These are phyloP conservation scores for Aricia artaxerxes DNA, from an alignment of 2,888 invertebrate species.

Conservation along the genomic window DNA sequence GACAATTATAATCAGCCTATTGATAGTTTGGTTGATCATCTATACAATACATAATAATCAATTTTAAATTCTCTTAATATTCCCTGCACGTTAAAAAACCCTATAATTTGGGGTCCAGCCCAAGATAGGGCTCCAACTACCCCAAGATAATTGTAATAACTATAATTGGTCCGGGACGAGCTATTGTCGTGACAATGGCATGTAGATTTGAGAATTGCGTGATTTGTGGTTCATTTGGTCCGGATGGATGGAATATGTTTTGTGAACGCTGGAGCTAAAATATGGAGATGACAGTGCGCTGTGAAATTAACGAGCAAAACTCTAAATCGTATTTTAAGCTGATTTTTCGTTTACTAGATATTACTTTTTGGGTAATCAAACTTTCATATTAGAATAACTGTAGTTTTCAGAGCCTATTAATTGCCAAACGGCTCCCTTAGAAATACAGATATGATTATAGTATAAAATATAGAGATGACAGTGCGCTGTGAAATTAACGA, in stretches of 20 bases:
- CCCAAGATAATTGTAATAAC: constrained; percentile 22
- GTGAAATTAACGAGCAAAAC: neutral
- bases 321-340: neutral
- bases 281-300: neutral
- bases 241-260: constrained; percentile 4
- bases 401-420: too few relatives aligned
- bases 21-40: neutral
- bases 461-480: neutral
- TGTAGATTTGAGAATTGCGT: constrained; percentile 8
- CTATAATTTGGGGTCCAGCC: neutral
- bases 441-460: too few relatives aligned
- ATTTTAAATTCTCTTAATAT: constrained; percentile 7
- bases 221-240: constrained; percentile 9
- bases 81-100: neutral
- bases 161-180: constrained; percentile 22
- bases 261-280: neutral
- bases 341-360: too few relatives aligned
- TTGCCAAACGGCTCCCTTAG: too few relatives aligned
- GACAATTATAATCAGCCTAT: neutral
- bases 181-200: constrained; percentile 16
- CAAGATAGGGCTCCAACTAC: neutral
- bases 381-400: too few relatives aligned
- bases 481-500: neutral
- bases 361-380: too few relatives aligned
- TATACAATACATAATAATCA: neutral